Conservation (phyloP, 64 coral and sea anemone species). For the Platygyra sinensis region DNA sequence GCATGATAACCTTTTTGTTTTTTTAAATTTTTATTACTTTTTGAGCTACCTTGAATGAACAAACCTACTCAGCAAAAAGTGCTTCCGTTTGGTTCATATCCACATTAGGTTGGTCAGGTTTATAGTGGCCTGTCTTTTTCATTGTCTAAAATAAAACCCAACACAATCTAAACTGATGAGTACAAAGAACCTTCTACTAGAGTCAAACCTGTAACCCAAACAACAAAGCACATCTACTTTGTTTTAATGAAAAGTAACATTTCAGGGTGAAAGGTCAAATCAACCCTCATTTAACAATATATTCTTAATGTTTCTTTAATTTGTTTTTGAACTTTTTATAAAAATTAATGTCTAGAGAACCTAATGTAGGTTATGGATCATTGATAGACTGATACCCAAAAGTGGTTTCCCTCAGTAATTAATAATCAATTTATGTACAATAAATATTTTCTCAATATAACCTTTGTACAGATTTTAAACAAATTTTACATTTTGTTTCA, state of each 20-base stretch:
- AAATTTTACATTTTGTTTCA: slow-evolving; percentile 4
- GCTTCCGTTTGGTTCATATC: too few relatives aligned
- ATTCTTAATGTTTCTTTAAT: background rate
- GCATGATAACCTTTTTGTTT: too few relatives aligned
- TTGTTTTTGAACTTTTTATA: background rate
- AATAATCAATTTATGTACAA: background rate
- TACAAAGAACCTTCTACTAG: too few relatives aligned
- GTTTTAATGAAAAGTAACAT: background rate
- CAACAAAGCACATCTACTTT: too few relatives aligned
- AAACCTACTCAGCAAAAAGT: too few relatives aligned
- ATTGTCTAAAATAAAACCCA: too few relatives aligned
- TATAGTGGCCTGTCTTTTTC: too few relatives aligned
- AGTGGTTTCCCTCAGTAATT: background rate
- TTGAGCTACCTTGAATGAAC: too few relatives aligned
- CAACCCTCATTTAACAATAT: background rate
- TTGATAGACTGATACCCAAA: background rate
- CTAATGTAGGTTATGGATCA: background rate
- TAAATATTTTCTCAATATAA: slow-evolving; percentile 8
- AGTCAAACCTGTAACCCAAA: too few relatives aligned
- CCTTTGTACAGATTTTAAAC: slow-evolving; percentile 42
- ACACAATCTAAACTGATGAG: too few relatives aligned
- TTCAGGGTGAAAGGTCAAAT: background rate
- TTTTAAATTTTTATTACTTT: too few relatives aligned
- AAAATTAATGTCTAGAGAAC: background rate
- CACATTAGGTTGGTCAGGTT: too few relatives aligned